Evolutionary conservation across 2,888 invertebrate genomes (phyloP).

Genomic region (Synergus umbraculus): DNA sequence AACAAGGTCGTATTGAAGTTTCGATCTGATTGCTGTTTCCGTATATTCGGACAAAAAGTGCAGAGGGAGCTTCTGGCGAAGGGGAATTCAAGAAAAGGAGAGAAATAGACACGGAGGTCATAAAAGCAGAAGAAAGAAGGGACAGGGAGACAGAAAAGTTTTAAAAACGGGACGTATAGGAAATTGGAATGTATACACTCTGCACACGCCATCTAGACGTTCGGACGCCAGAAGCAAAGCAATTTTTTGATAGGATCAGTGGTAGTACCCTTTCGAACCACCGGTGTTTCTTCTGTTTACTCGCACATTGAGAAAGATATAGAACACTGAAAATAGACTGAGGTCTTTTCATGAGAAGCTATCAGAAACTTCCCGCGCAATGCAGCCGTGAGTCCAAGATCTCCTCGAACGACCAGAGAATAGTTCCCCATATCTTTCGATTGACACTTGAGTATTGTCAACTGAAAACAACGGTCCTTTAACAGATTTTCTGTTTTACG

Average conservation of each 20-base stretch:
- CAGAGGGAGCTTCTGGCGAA: slow-evolving; percentile 43
- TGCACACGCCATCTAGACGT: slow-evolving; percentile 58
- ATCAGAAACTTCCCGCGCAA: slow-evolving; percentile 56
- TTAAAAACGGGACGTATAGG: slow-evolving; percentile 48
- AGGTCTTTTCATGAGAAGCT: slow-evolving; percentile 51
- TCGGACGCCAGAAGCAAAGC: slow-evolving; percentile 65
- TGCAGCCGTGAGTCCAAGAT: slow-evolving; percentile 47
- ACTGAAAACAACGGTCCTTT: slow-evolving; percentile 2
- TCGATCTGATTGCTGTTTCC: slow-evolving; percentile 11
- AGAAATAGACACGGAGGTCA: slow-evolving; percentile 13
- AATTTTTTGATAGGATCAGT: slow-evolving; percentile 72
- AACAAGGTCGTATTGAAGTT: slow-evolving; percentile 22
- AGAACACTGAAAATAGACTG: slow-evolving; percentile 60
- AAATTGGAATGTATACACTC: slow-evolving; percentile 57
- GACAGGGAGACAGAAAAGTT: slow-evolving; percentile 39
- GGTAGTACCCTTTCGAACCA: slow-evolving; percentile 51
- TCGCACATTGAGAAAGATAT: slow-evolving; percentile 54
- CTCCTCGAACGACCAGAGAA: slow-evolving; percentile 43
- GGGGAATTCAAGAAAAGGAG: slow-evolving; percentile 49
- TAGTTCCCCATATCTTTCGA: neutral
- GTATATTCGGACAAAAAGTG: slow-evolving; percentile 42
- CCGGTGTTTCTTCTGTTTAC: slow-evolving; percentile 61
- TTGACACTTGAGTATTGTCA: slow-evolving; percentile 33
- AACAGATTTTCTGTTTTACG: neutral
- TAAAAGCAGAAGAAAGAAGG: slow-evolving; percentile 16